Evolutionary conservation across 2,888 invertebrate species (phyloP).

Genomic region (Rhodophaea formosa): DNA sequence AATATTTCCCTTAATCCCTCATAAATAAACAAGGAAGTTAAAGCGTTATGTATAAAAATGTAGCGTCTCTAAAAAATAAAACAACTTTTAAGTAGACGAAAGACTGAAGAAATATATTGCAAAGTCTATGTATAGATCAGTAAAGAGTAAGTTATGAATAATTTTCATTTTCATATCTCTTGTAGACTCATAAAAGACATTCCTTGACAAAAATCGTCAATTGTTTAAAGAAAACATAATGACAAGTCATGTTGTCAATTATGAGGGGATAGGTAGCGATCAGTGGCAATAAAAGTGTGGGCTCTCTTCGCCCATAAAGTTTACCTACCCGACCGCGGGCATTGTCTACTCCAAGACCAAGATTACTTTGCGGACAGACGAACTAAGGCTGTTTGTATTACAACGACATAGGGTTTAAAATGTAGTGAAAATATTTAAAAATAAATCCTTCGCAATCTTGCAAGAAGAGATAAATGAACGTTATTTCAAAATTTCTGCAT

Average conservation of each 20-base stretch:
- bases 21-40: no score
- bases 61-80: no score
- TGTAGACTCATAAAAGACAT: conserved; percentile 17
- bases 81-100: no score
- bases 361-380: conserved; percentile 37
- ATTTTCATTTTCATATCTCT: background rate
- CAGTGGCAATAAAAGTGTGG: conserved; percentile 77
- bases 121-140: no score
- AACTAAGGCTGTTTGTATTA: conserved; percentile 36
- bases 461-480: conserved; percentile 31
- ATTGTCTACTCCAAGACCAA: conserved; percentile 54
- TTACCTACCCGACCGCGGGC: conserved; percentile 69
- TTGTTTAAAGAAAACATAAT: conserved; percentile 73
- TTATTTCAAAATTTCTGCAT: conserved; percentile 19
- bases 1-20: no score
- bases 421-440: conserved; percentile 25
- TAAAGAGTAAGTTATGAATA: no score
- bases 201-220: conserved; percentile 44
- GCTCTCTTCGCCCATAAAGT: conserved; percentile 73
- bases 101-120: no score
- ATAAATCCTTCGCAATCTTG: conserved; percentile 23
- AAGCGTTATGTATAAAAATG: no score
- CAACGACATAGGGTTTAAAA: conserved; percentile 49
- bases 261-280: conserved; percentile 79
- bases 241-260: conserved; percentile 76